phyloP scores from a whole-genome alignment of 64 coral and sea anemone species.

The Stylophora pistillata region DNA sequence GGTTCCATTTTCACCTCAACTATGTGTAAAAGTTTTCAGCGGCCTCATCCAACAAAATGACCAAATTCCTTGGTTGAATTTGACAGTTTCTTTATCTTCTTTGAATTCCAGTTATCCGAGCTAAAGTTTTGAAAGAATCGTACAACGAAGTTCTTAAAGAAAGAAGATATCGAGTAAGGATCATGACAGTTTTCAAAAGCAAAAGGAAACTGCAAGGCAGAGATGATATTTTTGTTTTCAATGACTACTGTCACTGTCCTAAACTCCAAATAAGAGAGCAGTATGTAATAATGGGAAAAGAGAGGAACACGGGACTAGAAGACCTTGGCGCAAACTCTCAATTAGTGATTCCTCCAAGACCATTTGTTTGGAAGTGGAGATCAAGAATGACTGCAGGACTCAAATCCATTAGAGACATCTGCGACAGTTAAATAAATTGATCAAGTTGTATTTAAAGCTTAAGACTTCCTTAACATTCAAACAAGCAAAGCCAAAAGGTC shows the following conservation, averaged over 20 bases:
- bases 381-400: not conserved
- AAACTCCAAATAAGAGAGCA: not conserved
- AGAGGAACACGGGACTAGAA: not conserved
- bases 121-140: not conserved
- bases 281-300: slow-evolving; percentile 37
- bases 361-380: slow-evolving; percentile 18
- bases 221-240: not conserved
- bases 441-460: too few species aligned
- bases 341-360: slow-evolving; percentile 4
- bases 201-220: not conserved
- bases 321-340: not conserved
- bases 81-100: not conserved
- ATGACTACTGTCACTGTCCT: slow-evolving; percentile 14
- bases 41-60: too few species aligned
- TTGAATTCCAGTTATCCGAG: not conserved
- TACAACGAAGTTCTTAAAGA: not conserved
- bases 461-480: not conserved
- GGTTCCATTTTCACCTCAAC: too few species aligned
- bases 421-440: not conserved
- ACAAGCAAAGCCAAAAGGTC: not conserved
- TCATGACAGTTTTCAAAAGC: not conserved
- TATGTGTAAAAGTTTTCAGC: too few species aligned
- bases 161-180: slow-evolving; percentile 6
- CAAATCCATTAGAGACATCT: not conserved
- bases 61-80: not conserved